A percentile compares a stretch with the other conserved stretches of the same genome.
Evolutionary conservation across 2,797 vertebrate species (phyloP).

Genomic region (Peromyscus melanophrys): DNA sequence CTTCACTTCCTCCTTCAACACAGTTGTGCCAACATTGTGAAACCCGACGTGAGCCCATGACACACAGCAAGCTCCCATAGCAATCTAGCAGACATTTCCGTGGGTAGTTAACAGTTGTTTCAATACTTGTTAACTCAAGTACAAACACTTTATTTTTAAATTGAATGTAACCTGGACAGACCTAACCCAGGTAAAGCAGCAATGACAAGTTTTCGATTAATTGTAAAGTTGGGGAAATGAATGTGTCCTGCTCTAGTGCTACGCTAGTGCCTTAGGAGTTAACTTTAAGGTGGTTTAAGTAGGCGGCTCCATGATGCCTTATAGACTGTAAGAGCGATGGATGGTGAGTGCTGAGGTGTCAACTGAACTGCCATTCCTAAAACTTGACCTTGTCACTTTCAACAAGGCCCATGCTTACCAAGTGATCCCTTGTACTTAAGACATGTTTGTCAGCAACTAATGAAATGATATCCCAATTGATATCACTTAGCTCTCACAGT

Average conservation of each 20-base stretch:
- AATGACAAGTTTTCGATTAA: not conserved
- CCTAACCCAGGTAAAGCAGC: not conserved
- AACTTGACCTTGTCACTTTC: constrained; percentile 70
- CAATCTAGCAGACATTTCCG: constrained; percentile 17
- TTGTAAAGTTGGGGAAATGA: constrained; percentile 30
- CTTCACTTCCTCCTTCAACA: not conserved
- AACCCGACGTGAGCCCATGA: not conserved
- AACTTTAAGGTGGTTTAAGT: not conserved
- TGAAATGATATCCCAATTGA: not conserved
- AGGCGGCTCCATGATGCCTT: not conserved
- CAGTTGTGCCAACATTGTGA: constrained; percentile 28
- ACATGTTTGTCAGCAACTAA: constrained; percentile 48
- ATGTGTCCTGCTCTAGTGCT: not conserved
- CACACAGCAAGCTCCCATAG: not conserved
- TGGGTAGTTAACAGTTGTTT: constrained; percentile 30
- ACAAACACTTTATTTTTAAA: not conserved
- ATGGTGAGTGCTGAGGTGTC: constrained; percentile 17
- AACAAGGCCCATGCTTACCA: constrained; percentile 58
- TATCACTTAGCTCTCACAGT: not conserved
- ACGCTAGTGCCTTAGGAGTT: not conserved
- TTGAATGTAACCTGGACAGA: not conserved
- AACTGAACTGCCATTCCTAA: constrained; percentile 65
- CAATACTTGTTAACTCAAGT: not conserved
- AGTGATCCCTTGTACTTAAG: constrained; percentile 57
- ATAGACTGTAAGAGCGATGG: not conserved